phyloP scores from a whole-genome alignment of 2,888 invertebrate species.

The Noctuana brunneofusca region DNA sequence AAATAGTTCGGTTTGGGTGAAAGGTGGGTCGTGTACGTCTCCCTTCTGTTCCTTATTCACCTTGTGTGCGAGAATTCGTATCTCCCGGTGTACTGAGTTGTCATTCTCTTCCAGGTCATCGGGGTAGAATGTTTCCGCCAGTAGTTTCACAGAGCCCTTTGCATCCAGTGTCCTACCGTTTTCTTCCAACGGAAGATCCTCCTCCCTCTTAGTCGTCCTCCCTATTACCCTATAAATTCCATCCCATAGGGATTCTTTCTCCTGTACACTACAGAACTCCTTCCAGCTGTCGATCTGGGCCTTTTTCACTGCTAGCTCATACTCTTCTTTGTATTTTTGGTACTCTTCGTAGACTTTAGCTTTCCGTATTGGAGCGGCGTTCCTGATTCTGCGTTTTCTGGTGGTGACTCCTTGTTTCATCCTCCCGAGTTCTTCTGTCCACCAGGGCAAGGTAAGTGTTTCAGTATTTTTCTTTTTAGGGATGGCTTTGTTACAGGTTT shows the following conservation, averaged over 20 bases:
- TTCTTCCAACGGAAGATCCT: conserved; percentile 19
- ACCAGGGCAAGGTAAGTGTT: conserved; percentile 34
- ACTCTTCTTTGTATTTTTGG: conserved; percentile 26
- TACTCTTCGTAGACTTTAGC: conserved; percentile 19
- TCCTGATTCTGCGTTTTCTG: conserved; percentile 25
- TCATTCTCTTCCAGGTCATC: neutral
- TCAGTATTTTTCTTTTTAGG: conserved; percentile 15
- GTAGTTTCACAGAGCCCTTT: neutral
- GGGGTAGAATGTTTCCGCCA: too few relatives aligned
- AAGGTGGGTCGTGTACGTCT: conserved; percentile 16
- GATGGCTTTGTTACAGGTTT: neutral
- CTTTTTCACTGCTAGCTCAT: neutral
- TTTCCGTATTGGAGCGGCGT: conserved; percentile 32
- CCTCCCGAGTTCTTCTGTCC: conserved; percentile 31
- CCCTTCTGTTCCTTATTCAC: neutral
- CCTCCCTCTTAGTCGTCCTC: conserved; percentile 13
- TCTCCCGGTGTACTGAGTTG: neutral
- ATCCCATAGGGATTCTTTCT: conserved; percentile 32
- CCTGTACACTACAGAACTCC: conserved; percentile 32
- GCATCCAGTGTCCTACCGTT: neutral
- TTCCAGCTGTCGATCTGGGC: conserved; percentile 32
- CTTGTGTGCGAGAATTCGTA: neutral
- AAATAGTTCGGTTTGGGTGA: conserved; percentile 20
- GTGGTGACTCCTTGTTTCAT: conserved; percentile 28
- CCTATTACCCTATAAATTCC: conserved; percentile 31